Percentiles rank a stretch among this genome's conserved stretches.
These are phyloP conservation scores for Seira musarum DNA, from an alignment of 2,888 invertebrate genomes.

Conservation along the genomic window DNA sequence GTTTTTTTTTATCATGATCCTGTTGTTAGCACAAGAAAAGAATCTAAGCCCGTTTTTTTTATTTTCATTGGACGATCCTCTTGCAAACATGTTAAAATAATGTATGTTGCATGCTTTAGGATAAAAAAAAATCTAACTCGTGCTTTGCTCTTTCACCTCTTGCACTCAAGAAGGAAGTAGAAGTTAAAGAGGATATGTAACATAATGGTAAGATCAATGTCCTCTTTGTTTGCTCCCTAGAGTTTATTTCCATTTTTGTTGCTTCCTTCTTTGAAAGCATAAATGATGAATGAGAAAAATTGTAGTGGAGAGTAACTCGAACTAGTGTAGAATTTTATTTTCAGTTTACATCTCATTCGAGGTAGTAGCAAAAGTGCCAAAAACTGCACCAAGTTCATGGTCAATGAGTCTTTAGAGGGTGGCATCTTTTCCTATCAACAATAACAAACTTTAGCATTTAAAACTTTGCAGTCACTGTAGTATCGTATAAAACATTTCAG, in stretches of 20 bases:
- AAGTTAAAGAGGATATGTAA: neutral
- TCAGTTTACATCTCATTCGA: neutral
- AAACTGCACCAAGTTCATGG: slow-evolving; percentile 17
- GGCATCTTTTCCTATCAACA: neutral
- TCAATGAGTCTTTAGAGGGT: slow-evolving; percentile 14
- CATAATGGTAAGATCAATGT: slow-evolving; percentile 16
- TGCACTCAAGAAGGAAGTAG: neutral
- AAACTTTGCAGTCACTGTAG: neutral
- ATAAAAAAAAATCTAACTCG: neutral
- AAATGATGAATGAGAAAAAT: slow-evolving; percentile 13
- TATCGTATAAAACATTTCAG: no score
- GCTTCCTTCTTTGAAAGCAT: neutral
- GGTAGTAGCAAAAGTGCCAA: neutral
- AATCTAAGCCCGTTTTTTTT: neutral
- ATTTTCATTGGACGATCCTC: neutral
- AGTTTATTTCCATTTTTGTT: slow-evolving; percentile 15
- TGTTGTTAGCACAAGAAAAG: neutral
- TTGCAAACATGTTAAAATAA: neutral
- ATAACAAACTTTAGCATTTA: neutral
- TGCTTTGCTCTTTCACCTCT: neutral
- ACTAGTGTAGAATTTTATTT: neutral
- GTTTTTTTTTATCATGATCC: neutral
- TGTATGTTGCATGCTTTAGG: neutral
- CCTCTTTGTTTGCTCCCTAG: slow-evolving; percentile 3
- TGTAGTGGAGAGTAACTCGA: neutral